Evolutionary conservation across 2,113 vertebrate genomes (phyloP).

Genomic region (Pycnonotus jocosus): DNA sequence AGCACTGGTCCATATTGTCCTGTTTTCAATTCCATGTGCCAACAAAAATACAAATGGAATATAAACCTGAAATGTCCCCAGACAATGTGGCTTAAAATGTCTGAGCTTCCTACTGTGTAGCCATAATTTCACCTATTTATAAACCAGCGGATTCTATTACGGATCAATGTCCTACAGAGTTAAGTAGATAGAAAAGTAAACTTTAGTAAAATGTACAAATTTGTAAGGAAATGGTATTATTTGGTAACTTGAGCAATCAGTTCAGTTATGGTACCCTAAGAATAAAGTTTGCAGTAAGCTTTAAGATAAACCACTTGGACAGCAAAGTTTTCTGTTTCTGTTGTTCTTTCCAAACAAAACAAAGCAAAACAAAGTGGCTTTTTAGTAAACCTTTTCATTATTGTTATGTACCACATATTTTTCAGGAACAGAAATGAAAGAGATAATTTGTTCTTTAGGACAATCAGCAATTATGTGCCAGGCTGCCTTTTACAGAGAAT

Average conservation of each 20-base stretch:
- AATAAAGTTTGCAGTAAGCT: neutral
- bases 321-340: neutral
- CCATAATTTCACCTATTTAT: neutral
- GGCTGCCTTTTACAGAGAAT: neutral
- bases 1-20: neutral
- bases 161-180: neutral
- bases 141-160: neutral
- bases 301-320: neutral
- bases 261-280: neutral
- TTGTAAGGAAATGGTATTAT: neutral
- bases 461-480: neutral
- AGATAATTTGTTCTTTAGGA: neutral
- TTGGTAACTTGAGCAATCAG: neutral
- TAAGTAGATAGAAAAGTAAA: neutral
- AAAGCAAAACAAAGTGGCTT: neutral
- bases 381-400: neutral
- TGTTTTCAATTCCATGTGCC: neutral
- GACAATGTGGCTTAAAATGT: neutral
- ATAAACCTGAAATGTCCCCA: neutral
- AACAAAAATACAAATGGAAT: neutral
- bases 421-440: neutral
- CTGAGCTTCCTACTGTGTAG: neutral
- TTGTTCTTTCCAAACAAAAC: neutral
- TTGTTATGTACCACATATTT: neutral
- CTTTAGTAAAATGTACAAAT: neutral